Evolutionary conservation across 1,140 invertebrate species (phyloP), one percentile per base, ranked within the genome.

Genomic region (Brachionus rotundiformis): DNA sequence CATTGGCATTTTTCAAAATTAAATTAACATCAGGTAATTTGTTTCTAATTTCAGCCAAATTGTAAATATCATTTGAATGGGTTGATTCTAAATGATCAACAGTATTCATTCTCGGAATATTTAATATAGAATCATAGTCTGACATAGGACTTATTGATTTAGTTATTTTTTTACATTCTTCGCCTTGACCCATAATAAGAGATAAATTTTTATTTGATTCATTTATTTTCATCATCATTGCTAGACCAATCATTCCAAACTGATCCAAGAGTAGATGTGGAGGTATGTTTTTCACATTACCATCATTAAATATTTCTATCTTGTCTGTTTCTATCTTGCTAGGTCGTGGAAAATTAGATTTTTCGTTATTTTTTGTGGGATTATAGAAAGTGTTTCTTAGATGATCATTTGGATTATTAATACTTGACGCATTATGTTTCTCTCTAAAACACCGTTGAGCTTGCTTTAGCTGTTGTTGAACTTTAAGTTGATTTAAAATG

Each of bases 1-100:
- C 73, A 33, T 59, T 23, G 33, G 36, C 19, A 49, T 54, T 59
- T 47, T 77, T 77, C 16, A 77, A n/a, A 27, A 77, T 33, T 47
- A n/a, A n/a, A 19, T 77, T 59, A 27, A 31, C 44, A 77, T 77
- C 73, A 16, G 33, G 39, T 1, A 77, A 10, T 10, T 33, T 44
- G 19, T 27, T 23, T 77, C 33, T 49, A 13, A 54, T 77, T 29
- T 39, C 27, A n/a, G 73, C 25, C 19, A 59, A 59, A 29, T 77
- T 29, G 25, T 49, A 77, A 47, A 54, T 19, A 59, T 7, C 73
- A 25, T n/a, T 29, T 11, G 19, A 33, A 47, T 19, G 0, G n/a
- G n/a, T 16, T 47, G 13, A 25, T 25, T 77, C 73, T 16, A 59
- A 23, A 25, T 68, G 63, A 33, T 68, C 36, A 6, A 68, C 29